Base-by-base conservation (phyloP, 2,888 invertebrate genomes). In the Chrysolina haemoptera region DNA sequence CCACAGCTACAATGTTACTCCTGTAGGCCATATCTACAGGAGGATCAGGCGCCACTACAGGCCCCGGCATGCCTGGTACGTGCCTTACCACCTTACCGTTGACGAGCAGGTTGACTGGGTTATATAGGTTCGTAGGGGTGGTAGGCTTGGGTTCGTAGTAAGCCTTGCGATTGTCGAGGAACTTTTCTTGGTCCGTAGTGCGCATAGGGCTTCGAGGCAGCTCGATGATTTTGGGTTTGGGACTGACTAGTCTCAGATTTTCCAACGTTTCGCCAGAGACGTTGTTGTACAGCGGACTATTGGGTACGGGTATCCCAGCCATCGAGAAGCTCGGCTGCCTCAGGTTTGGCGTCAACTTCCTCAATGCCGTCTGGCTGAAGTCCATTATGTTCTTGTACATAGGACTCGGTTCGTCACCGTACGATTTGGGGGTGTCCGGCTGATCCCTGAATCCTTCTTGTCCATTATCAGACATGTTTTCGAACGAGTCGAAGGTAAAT, bases 41-140 rank as follows among this genome's bases (percentile, higher is more conserved):
- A 16, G 76, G 20, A 22, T 82, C 82, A 48, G 87, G 86, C 0
- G 95, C 85, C 10, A 82, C 83, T n/a, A 88, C 82, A 3, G 96
- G 96, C 11, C 96, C 96, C 0, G 96, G 96, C 87, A 96, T 96
- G 14, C 96, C 96, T 8, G 96, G 96, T 12, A 96, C 95, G 86
- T 95, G 94, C 0, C 95, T 94, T 83, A 96, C 94, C n/a, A 93
- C 88, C 86, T 94, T 94, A 22, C 94, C 94, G 77, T 92, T 91
- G 53, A 92, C 89, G 1, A 89, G 85, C 53, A 90, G 79, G 67
- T 89, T 90, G 78, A 91, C 82, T 2, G 90, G 90, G 79, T 90
- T 90, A 81, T 87, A 89, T 74, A 89, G 84, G 48, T 87, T 70
- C 85, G 86, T 66, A 85, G 81, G 14, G 86, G 76, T 76, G 76